Base-by-base conservation (phyloP, 2,113 vertebrate species). In the Pterocles burchelli region DNA sequence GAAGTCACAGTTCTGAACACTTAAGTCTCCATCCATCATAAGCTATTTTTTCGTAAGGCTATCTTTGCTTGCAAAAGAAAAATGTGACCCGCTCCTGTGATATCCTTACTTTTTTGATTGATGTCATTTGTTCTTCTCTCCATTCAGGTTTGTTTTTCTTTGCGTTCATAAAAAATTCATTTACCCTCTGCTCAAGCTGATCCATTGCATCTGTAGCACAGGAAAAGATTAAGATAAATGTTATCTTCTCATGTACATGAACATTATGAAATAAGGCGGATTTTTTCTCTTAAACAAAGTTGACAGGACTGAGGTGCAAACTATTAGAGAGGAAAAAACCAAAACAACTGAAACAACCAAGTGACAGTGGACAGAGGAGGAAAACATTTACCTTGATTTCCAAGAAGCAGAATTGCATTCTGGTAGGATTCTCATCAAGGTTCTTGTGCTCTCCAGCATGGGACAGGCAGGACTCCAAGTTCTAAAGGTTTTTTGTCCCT, bases 141-240 rank as follows among this genome's bases (percentile, higher is more conserved):
- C 99, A 99, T 96, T 99, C 99, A 2, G 99, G 99, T 96, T 99
- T 99, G 98, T 99, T 99, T 98, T 99, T 99, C 98, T 99, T 99
- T 41, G 99, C 99, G 18, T 99, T 99, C 96, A 98, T 98, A 93
- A 99, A 99, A 97, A 99, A 99, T 97, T 99, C 99, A 81, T 99
- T 99, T 76, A 99, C 99, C 90, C 99, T 98, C 96, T 99, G 99
- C 94, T 99, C 99, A 97, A 99, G 98, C 94, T 99, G 99, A 97
- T 99, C 99, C 89, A 99, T 99, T 92, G 99, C 99, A 97, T 99
- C 99, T 99, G 95, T 43, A 96, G 92, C 75, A 98, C 11, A 95
- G 59, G 79, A 93, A 96, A 97, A 94, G 95, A 97, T 78, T 72
- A 95, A 92, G 68, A 76, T 31, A 72, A 52, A 45, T 43, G 21